phyloP scores from a whole-genome alignment of 2,113 vertebrate species.

The Fulica atra region DNA sequence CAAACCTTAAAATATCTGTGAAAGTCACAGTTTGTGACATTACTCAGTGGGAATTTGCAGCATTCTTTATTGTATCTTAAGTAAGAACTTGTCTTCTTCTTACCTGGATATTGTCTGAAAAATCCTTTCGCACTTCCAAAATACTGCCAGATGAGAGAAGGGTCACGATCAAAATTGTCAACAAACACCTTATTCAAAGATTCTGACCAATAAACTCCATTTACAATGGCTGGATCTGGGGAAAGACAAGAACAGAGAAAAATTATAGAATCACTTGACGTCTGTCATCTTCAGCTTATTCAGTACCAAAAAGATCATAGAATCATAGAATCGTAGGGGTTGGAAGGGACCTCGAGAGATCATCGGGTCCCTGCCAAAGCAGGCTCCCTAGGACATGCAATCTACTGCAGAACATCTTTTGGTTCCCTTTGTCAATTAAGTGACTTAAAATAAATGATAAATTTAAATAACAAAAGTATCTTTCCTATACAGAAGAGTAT shows the following conservation, averaged over 20 bases:
- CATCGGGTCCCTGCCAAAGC: too few species aligned
- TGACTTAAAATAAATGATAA: background rate
- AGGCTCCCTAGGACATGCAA: too few species aligned
- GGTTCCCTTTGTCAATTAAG: background rate
- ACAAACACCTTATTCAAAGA: slow-evolving; percentile 98
- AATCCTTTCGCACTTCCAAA: slow-evolving; percentile 98
- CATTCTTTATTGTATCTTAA: background rate
- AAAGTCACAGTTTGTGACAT: background rate
- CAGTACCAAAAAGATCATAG: background rate
- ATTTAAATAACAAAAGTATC: background rate
- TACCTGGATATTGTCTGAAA: slow-evolving; percentile 97
- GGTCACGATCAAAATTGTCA: slow-evolving; percentile 96
- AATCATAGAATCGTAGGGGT: too few species aligned
- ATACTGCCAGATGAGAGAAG: slow-evolving; percentile 98
- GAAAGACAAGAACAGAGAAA: background rate
- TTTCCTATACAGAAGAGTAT: background rate
- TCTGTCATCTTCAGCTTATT: background rate
- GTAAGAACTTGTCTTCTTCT: slow-evolving; percentile 58
- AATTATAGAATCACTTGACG: background rate
- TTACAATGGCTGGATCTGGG: slow-evolving; percentile 94
- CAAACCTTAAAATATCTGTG: background rate
- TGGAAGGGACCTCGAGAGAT: too few species aligned
- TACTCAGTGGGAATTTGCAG: background rate
- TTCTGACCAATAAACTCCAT: slow-evolving; percentile 97
- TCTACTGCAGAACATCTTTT: background rate